These are phyloP conservation scores for Mustela erminea DNA, from an alignment of 2,797 vertebrate species.

Conservation along the genomic window DNA sequence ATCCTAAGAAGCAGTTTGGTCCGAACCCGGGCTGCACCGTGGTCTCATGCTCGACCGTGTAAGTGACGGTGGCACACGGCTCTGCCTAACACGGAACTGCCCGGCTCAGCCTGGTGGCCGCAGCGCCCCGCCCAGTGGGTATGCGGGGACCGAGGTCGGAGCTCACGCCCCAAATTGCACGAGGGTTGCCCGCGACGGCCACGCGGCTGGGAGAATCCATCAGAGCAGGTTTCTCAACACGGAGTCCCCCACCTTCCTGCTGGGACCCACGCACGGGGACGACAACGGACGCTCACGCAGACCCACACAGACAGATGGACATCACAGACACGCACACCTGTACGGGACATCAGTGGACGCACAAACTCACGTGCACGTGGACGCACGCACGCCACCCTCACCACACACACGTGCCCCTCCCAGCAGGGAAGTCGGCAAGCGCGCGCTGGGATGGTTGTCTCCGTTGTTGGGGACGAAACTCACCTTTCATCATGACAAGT, in stretches of 20 bases:
- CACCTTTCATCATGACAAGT: no score
- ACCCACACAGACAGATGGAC: background rate
- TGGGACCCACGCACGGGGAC: background rate
- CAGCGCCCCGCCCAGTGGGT: accelerated
- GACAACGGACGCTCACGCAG: background rate
- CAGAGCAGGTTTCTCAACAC: accelerated
- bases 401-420: background rate
- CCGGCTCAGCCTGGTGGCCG: no score
- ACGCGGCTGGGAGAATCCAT: accelerated
- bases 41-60: accelerated
- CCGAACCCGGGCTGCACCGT: no score
- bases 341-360: no score
- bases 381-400: no score
- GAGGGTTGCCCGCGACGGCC: no score
- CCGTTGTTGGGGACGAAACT: background rate
- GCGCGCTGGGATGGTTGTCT: background rate
- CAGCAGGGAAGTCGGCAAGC: no score
- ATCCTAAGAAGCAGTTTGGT: background rate
- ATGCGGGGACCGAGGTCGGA: accelerated
- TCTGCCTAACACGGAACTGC: no score
- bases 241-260: no score
- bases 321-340: background rate
- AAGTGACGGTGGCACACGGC: accelerated
- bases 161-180: background rate
- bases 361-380: no score